These are phyloP conservation scores for Bombylius discolor DNA, from an alignment of 2,888 invertebrate species.

Conservation along the genomic window DNA sequence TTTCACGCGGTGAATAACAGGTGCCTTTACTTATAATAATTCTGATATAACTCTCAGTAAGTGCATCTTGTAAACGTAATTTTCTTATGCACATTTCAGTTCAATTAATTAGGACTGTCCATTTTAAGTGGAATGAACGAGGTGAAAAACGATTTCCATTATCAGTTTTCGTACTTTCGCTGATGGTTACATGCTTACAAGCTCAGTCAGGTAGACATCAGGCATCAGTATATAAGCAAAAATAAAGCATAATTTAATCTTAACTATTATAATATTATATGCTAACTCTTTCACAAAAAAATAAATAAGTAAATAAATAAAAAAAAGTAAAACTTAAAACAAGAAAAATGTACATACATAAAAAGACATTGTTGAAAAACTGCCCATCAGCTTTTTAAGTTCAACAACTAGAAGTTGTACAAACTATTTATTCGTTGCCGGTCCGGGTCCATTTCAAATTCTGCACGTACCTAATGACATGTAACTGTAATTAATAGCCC, in stretches of 20 bases:
- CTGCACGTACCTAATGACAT: slow-evolving; percentile 19
- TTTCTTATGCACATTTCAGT: slow-evolving; percentile 3
- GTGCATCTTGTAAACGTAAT: not conserved
- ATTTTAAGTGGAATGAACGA: not conserved
- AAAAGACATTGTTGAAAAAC: too few species aligned
- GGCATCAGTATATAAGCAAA: too few species aligned
- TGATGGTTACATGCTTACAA: not conserved
- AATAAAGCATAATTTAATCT: too few species aligned
- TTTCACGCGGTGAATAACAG: slow-evolving; percentile 8
- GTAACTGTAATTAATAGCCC: slow-evolving; percentile 20
- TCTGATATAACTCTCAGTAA: not conserved
- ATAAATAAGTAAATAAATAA: too few species aligned
- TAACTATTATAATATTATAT: too few species aligned
- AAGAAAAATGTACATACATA: too few species aligned
- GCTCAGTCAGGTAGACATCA: not conserved
- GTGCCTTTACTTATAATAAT: not conserved
- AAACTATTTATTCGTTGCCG: slow-evolving; percentile 7
- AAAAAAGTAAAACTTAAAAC: too few species aligned
- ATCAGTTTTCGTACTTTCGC: slow-evolving; percentile 5
- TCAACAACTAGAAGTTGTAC: not conserved
- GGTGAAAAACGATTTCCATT: slow-evolving; percentile 8
- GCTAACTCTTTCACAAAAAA: too few species aligned
- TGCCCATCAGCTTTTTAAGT: too few species aligned
- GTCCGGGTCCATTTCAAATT: slow-evolving; percentile 16
- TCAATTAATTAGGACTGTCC: slow-evolving; percentile 6